Evolutionary conservation across 2,888 invertebrate genomes (phyloP).

Genomic region (Drosophila mettleri): DNA sequence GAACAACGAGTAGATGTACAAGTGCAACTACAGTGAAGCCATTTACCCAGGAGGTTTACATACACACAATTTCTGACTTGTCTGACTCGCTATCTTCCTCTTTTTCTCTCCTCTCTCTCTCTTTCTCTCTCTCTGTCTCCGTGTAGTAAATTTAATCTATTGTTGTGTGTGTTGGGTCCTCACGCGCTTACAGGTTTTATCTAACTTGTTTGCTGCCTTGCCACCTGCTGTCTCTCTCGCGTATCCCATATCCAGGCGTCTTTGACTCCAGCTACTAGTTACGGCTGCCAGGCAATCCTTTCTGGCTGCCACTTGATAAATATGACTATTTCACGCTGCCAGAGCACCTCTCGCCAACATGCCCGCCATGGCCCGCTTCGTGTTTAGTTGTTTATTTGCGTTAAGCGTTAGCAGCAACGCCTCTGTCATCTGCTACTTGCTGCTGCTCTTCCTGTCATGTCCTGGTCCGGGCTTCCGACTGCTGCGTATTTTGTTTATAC

Average conservation of each 20-base stretch:
- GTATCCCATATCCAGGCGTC: constrained; percentile 45
- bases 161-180: constrained; percentile 32
- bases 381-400: constrained; percentile 68
- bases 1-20: constrained; percentile 16
- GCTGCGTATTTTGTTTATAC: constrained; percentile 70
- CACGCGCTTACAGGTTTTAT: constrained; percentile 37
- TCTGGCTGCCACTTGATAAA: constrained; percentile 68
- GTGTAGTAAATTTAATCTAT: constrained; percentile 69
- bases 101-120: not conserved
- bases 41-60: constrained; percentile 32
- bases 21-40: constrained; percentile 40
- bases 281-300: constrained; percentile 57
- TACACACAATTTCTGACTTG: constrained; percentile 29
- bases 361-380: not conserved
- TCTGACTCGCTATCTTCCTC: constrained; percentile 2
- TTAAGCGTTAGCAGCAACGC: constrained; percentile 74
- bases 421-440: constrained; percentile 49
- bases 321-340: constrained; percentile 71
- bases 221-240: constrained; percentile 37
- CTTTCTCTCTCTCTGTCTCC: not conserved
- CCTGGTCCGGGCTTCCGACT: constrained; percentile 11
- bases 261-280: constrained; percentile 34
- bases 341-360: constrained; percentile 1
- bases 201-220: constrained; percentile 40
- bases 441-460: constrained; percentile 17